Evolutionary conservation across 2,797 vertebrate genomes (phyloP).

Genomic region (Pantherophis alleghaniensis): DNA sequence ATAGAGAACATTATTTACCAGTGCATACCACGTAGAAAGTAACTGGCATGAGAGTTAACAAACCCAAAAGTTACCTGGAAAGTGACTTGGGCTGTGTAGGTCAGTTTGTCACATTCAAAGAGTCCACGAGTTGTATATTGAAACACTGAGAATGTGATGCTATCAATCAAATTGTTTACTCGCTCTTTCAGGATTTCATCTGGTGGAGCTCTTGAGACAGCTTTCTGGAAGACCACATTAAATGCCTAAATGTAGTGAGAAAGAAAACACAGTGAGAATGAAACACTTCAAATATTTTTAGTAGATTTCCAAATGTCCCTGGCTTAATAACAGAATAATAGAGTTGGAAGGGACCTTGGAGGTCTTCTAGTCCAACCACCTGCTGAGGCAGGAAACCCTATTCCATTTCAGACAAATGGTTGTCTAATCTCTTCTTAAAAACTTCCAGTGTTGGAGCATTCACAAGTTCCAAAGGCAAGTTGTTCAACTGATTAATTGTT

Average conservation of each 20-base stretch:
- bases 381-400: background rate
- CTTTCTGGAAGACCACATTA: conserved; percentile 88
- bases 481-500: background rate
- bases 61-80: conserved; percentile 77
- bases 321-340: background rate
- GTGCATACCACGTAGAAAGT: background rate
- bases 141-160: conserved; percentile 89
- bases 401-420: background rate
- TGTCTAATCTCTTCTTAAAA: background rate
- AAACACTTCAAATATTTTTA: rapidly evolving
- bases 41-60: background rate
- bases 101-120: conserved; percentile 90
- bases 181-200: conserved; percentile 77
- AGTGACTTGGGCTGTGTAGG: conserved; percentile 79
- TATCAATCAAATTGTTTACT: conserved; percentile 86
- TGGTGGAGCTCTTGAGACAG: conserved; percentile 79
- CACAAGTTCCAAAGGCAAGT: background rate
- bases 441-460: background rate
- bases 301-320: background rate
- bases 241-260: conserved; percentile 79
- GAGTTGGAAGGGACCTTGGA: background rate
- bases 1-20: background rate
- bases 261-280: background rate
- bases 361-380: background rate
- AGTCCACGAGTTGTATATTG: conserved; percentile 92